Conservation (phyloP, 2,797 vertebrate genomes). For the Enteromius trimaculatus region DNA sequence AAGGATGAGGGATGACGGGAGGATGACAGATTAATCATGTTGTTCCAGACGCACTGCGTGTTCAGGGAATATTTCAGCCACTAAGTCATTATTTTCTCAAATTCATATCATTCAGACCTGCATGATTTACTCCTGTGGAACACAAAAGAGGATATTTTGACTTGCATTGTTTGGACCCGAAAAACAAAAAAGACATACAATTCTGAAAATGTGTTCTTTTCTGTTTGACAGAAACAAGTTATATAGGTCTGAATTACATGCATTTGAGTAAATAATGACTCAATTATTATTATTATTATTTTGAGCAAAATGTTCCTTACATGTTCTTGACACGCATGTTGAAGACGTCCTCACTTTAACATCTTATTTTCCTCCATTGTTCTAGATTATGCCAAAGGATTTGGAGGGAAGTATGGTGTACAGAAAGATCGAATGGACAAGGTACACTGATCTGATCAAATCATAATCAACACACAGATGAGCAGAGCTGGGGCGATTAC, state of each 20-base stretch:
- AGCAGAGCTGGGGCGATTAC: neutral
- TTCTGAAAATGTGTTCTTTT: neutral
- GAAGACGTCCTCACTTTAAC: neutral
- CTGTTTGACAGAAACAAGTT: neutral
- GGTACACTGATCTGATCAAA: slow-evolving; percentile 60
- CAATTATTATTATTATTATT: neutral
- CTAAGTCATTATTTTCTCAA: too few relatives aligned
- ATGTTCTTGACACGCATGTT: too few relatives aligned
- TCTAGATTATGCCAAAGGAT: slow-evolving; percentile 93
- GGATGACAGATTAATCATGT: too few relatives aligned
- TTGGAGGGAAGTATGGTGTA: slow-evolving; percentile 94
- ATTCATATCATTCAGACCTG: too few relatives aligned
- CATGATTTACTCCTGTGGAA: neutral
- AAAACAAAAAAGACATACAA: neutral
- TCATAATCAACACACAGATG: neutral
- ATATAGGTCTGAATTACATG: neutral
- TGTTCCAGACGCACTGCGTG: too few relatives aligned
- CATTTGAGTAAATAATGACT: neutral
- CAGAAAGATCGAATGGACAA: slow-evolving; percentile 94
- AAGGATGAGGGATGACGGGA: too few relatives aligned
- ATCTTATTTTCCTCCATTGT: neutral
- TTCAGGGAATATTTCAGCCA: too few relatives aligned
- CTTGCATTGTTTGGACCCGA: neutral
- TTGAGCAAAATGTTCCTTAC: neutral
- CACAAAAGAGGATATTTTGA: neutral